phyloP scores from a whole-genome alignment of 30 jellyfish, hydroid and myxozoan species.

The Sanderia malayensis region DNA sequence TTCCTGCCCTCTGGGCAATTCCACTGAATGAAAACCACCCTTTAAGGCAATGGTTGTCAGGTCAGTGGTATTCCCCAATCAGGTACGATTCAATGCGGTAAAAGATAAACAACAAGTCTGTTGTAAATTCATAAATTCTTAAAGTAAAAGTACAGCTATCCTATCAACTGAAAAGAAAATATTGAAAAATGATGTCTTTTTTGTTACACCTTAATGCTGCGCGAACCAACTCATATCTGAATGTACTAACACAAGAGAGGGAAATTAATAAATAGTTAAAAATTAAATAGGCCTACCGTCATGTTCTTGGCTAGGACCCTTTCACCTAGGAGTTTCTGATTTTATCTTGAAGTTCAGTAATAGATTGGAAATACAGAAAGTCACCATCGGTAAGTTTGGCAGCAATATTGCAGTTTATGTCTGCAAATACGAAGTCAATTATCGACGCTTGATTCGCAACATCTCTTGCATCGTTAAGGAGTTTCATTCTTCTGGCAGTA shows the following conservation, averaged over 20 bases:
- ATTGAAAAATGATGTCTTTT: background rate
- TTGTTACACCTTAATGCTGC: slow-evolving; percentile 1
- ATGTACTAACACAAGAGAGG: slow-evolving; percentile 1
- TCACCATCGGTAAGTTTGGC: background rate
- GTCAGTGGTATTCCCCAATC: slow-evolving; percentile 3
- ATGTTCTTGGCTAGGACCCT: slow-evolving; percentile 5
- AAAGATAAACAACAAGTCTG: background rate
- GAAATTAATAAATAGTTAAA: background rate
- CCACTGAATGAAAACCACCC: no score
- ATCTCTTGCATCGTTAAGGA: background rate
- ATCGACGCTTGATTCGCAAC: slow-evolving; percentile 5
- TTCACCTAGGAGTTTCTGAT: slow-evolving; percentile 1
- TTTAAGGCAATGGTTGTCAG: slow-evolving; percentile 1
- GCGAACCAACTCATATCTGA: background rate
- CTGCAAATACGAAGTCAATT: background rate
- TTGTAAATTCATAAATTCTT: background rate
- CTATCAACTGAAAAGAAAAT: background rate
- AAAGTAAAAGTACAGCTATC: background rate
- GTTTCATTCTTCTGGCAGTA: slow-evolving; percentile 3
- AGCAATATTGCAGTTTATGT: slow-evolving; percentile 1
- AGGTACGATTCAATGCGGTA: background rate
- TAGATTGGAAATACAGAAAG: background rate
- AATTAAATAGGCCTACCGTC: background rate
- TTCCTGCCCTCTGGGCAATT: no score
- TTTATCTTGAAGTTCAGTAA: background rate